phyloP scores from a whole-genome alignment of 2,113 vertebrate species.

The Perognathus longimembris region DNA sequence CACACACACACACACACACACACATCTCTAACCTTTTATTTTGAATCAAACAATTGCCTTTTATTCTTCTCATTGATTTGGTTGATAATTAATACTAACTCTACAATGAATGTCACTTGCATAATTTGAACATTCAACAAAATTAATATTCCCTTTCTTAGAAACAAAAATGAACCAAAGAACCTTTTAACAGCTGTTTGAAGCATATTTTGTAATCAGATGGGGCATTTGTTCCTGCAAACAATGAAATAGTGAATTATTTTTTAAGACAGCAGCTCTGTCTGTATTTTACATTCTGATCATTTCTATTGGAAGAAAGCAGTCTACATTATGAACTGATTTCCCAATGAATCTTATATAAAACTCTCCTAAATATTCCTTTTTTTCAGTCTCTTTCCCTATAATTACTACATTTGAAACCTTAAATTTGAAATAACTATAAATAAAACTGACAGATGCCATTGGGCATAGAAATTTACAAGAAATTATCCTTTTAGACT shows the following conservation, averaged over 20 bases:
- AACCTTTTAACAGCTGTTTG: slow-evolving; percentile 62
- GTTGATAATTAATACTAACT: slow-evolving; percentile 64
- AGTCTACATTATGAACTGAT: neutral
- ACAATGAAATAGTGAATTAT: slow-evolving; percentile 63
- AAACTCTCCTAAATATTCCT: slow-evolving; percentile 2
- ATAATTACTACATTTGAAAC: slow-evolving; percentile 36
- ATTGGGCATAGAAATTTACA: slow-evolving; percentile 27
- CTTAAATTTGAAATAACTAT: slow-evolving; percentile 1
- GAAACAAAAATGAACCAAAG: slow-evolving; percentile 69
- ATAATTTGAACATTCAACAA: slow-evolving; percentile 70
- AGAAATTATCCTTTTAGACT: neutral
- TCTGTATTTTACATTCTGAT: slow-evolving; percentile 54
- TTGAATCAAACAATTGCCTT: slow-evolving; percentile 65
- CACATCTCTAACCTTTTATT: slow-evolving; percentile 60
- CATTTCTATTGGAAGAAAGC: slow-evolving; percentile 25
- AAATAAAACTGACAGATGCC: slow-evolving; percentile 27
- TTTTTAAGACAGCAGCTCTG: slow-evolving; percentile 40
- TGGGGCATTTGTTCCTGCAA: slow-evolving; percentile 58
- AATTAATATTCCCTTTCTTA: slow-evolving; percentile 66
- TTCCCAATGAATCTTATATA: slow-evolving; percentile 28
- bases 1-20: slow-evolving; percentile 23
- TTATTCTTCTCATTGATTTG: slow-evolving; percentile 62
- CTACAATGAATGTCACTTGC: slow-evolving; percentile 48
- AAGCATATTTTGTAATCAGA: slow-evolving; percentile 75
- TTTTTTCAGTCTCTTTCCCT: neutral